Conservation (phyloP, 2,797 vertebrate species). For the Molossus alvarezi region DNA sequence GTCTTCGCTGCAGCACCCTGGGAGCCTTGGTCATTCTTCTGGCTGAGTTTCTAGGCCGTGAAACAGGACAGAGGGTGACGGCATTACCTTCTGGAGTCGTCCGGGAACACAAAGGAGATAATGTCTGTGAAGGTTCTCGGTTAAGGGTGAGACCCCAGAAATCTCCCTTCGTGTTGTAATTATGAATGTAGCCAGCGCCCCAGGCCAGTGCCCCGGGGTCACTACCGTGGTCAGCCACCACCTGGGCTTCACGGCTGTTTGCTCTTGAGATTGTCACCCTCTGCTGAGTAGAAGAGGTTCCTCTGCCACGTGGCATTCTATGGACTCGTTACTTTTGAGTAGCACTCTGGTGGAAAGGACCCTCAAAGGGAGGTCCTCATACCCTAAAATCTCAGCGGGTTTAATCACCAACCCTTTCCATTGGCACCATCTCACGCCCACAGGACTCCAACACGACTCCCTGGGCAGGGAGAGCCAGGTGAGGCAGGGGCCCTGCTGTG, state of each 20-base stretch:
- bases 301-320: neutral
- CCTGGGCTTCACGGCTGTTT: neutral
- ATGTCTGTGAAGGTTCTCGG: neutral
- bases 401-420: neutral
- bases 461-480: neutral
- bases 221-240: rapidly evolving
- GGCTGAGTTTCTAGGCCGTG: neutral
- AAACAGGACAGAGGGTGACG: neutral
- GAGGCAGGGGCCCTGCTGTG: neutral
- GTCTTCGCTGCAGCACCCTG: neutral
- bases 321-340: neutral
- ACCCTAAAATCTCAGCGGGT: neutral
- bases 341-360: neutral
- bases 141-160: neutral
- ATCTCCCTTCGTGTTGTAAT: neutral
- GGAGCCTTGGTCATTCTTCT: neutral
- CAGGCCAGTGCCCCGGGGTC: neutral
- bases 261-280: neutral
- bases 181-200: neutral
- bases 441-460: neutral
- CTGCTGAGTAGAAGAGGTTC: neutral
- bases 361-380: neutral
- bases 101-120: neutral
- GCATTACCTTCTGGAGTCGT: neutral
- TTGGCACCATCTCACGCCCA: no score